A percentile compares a stretch with the other conserved stretches of the same genome.
Conservation (phyloP, 2,113 vertebrate species). For the Hylia prasina region DNA sequence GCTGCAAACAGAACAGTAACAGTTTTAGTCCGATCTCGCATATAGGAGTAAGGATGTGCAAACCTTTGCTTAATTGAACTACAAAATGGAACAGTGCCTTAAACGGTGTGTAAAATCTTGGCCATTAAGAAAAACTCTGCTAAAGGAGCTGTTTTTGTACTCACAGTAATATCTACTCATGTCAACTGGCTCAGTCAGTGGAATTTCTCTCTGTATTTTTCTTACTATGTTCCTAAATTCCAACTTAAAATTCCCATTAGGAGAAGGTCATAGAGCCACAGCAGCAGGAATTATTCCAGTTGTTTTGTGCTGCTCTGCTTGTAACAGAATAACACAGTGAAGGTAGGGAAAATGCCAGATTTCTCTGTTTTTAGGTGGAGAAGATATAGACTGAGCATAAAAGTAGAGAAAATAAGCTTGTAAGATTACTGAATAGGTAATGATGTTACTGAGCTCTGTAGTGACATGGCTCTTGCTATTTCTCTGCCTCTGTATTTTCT, state of each 20-base stretch:
- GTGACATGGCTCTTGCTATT: neutral
- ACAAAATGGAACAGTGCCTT: neutral
- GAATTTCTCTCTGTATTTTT: neutral
- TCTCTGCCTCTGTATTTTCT: neutral
- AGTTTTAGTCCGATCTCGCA: neutral
- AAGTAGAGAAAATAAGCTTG: neutral
- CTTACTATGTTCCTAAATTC: neutral
- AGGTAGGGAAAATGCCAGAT: neutral
- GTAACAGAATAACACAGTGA: neutral
- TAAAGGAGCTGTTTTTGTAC: neutral
- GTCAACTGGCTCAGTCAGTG: neutral
- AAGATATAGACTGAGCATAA: neutral
- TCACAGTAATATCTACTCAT: neutral
- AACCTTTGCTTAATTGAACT: constrained; percentile 13
- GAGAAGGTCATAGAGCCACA: neutral
- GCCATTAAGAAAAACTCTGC: neutral
- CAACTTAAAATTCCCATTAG: neutral
- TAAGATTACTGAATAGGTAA: neutral
- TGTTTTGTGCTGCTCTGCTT: neutral
- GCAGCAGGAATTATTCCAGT: neutral
- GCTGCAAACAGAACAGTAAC: neutral
- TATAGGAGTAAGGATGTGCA: neutral
- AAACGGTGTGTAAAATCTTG: neutral
- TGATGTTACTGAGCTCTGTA: neutral
- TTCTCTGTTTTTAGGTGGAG: neutral